These are phyloP conservation scores for Propsilocerus akamusi DNA, from an alignment of 1,140 invertebrate species.

Conservation along the genomic window DNA sequence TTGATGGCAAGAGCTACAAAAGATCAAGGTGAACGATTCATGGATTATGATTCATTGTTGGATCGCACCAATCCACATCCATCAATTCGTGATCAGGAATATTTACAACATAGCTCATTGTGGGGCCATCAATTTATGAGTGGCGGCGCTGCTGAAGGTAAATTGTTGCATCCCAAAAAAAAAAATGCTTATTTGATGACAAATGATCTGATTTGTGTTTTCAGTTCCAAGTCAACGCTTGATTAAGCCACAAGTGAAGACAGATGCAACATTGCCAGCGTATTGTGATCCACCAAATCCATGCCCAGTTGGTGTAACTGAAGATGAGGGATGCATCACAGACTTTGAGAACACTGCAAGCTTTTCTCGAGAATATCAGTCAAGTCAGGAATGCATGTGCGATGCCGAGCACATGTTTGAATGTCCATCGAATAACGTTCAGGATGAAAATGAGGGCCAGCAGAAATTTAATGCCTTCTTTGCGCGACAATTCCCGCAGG, in stretches of 20 bases:
- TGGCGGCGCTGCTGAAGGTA: conserved; percentile 57
- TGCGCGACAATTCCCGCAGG: conserved; percentile 27
- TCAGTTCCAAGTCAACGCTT: conserved; percentile 25
- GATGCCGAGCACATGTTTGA: conserved; percentile 98
- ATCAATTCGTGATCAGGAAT: conserved; percentile 74
- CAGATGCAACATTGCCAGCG: conserved; percentile 80
- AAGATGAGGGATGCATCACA: conserved; percentile 72
- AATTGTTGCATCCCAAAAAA: too few species aligned
- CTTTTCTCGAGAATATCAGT: conserved; percentile 88
- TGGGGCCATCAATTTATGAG: conserved; percentile 66
- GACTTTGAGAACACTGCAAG: conserved; percentile 91
- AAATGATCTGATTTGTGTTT: too few species aligned
- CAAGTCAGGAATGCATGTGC: conserved; percentile 88
- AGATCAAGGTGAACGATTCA: background rate
- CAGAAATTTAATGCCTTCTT: conserved; percentile 23
- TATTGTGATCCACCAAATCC: conserved; percentile 99
- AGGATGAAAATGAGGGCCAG: conserved; percentile 12
- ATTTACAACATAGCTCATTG: conserved; percentile 68
- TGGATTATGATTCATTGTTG: conserved; percentile 32
- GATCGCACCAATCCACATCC: conserved; percentile 37
- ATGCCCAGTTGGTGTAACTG: conserved; percentile 76
- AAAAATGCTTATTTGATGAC: too few species aligned
- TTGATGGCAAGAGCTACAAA: background rate
- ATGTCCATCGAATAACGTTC: conserved; percentile 40
- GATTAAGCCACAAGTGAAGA: conserved; percentile 61